These are phyloP conservation scores for Pinctada fucata DNA, from an alignment of 2,888 invertebrate species.

Conservation along the genomic window DNA sequence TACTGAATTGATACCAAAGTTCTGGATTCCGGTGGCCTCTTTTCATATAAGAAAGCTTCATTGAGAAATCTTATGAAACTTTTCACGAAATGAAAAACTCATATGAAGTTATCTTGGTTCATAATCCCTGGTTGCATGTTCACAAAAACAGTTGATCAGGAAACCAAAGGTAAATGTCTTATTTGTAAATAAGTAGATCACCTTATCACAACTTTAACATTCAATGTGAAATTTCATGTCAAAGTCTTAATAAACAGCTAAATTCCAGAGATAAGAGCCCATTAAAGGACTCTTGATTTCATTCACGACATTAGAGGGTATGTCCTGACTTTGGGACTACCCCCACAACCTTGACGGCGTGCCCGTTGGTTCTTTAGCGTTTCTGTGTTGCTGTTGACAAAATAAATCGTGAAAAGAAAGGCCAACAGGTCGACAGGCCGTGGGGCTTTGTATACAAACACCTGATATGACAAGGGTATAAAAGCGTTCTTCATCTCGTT, in stretches of 20 bases:
- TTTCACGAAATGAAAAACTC: no score
- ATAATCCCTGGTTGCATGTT: no score
- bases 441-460: neutral
- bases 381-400: neutral
- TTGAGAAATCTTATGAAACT: no score
- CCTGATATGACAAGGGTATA: neutral
- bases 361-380: neutral
- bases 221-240: neutral
- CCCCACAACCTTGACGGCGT: neutral
- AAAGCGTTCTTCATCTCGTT: neutral
- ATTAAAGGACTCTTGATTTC: neutral
- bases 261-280: neutral
- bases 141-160: no score
- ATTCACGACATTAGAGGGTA: neutral
- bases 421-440: neutral
- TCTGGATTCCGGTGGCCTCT: no score
- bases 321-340: neutral
- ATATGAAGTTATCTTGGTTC: no score
- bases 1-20: no score
- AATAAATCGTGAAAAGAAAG: neutral
- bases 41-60: no score
- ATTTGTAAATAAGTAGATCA: neutral
- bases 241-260: neutral
- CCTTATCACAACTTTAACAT: neutral
- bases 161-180: neutral